Percentiles rank a stretch among this genome's conserved stretches.
phyloP scores from a whole-genome alignment of 2,888 invertebrate species.

The Dione vanillae region DNA sequence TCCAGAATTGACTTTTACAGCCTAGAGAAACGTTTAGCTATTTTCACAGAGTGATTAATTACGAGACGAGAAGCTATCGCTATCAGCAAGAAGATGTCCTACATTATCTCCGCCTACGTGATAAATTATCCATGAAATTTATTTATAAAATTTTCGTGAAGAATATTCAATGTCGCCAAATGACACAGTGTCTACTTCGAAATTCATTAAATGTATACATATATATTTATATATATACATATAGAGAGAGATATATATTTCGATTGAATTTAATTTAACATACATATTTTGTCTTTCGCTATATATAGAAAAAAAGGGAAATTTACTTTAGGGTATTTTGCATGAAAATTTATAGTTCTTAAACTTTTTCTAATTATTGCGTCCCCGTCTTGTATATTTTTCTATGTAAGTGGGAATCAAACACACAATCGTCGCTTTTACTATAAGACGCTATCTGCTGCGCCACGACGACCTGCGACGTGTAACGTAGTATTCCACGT shows the following conservation, averaged over 20 bases:
- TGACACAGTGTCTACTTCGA: not conserved
- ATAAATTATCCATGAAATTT: conserved; percentile 28
- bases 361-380: no score
- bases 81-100: conserved; percentile 23
- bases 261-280: no score
- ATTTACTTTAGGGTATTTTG: not conserved
- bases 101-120: conserved; percentile 22
- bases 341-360: not conserved
- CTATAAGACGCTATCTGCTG: no score
- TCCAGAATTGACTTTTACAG: conserved; percentile 4
- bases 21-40: conserved; percentile 18
- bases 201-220: not conserved
- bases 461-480: no score
- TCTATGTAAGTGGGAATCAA: no score
- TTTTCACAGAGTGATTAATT: conserved; percentile 32
- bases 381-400: no score
- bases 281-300: no score
- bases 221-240: no score
- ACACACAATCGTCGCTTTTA: no score
- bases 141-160: conserved; percentile 28
- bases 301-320: not conserved
- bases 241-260: no score
- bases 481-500: no score
- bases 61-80: conserved; percentile 17
- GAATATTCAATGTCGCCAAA: conserved; percentile 11